Base-by-base conservation (phyloP, 2,797 vertebrate genomes). In the Euthynnus affinis region DNA sequence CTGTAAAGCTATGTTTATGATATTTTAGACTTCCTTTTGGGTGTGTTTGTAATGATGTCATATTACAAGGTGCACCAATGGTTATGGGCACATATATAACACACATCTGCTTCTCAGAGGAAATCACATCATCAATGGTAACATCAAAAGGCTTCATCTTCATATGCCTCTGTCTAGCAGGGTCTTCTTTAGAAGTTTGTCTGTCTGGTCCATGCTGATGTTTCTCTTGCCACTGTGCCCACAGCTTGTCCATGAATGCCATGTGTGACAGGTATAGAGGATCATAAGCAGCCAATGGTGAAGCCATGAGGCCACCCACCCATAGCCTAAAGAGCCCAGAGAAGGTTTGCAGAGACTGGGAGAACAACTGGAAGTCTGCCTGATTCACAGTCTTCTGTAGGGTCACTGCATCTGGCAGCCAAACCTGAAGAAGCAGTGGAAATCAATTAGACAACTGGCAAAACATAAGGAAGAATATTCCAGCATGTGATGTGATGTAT, bases 241-340 rank as follows among this genome's bases (percentile, higher is more conserved):
- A 91, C 12, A 92, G 66, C 53, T 86, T 86, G 74, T 93, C 90
- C 72, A 90, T 61, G 64, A 89, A 92, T 12, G 92, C 90, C 61
- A 87, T 76, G 69, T 91, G 88, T 42, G 91, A 91, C 57, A 92
- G 65, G 57, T 91, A 92, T 29, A 92, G 75, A 27, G 92, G 92
- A 74, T 93, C 90, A 1, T 91, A 93, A 3, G 86, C 80, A 29
- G 88, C 87, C 65, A 91, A 71, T 20, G 86, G 81, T 13, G 90
- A 87, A 23, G 85, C 85, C 90, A 91, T 89, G 51, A 91, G 87
- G 25, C 90, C 91, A n/a, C 89, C 92, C 4, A 91, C 83, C 89
- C 91, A 91, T 34, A 83, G 76, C 63, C 84, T 84, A 71, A 93
- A 92, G 9, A 92, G 87, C 14, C 85, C 76, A n/a, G 89, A 90